These are phyloP conservation scores for Tachysurus vachellii DNA, from an alignment of 2,113 vertebrate species.

Conservation along the genomic window DNA sequence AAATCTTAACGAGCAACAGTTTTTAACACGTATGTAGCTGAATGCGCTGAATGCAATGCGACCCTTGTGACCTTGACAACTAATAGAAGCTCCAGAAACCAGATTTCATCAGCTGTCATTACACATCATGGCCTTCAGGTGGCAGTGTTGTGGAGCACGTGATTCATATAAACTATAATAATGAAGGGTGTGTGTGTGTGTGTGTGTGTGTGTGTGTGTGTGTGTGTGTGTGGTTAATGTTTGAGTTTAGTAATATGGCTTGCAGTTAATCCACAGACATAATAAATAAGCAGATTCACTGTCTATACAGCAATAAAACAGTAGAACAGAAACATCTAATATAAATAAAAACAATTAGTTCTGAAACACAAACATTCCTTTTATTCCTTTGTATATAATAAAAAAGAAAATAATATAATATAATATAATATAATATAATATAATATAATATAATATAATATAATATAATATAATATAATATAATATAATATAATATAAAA, in stretches of 20 bases:
- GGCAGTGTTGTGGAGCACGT: conserved; percentile 28
- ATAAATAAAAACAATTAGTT: no score
- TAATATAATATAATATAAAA: no score
- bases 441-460: no score
- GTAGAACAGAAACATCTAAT: no score
- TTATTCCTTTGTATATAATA: not conserved
- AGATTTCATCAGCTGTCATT: conserved; percentile 23
- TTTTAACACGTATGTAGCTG: not conserved
- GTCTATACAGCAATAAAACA: no score
- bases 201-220: not conserved
- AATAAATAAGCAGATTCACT: no score
- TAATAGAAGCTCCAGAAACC: not conserved
- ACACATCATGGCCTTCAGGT: conserved; percentile 32
- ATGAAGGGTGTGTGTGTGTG: not conserved
- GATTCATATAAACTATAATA: not conserved
- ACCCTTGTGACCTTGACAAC: not conserved
- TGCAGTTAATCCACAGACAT: no score
- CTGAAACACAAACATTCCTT: no score
- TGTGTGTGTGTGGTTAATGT: not conserved
- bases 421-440: no score
- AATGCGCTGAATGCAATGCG: not conserved
- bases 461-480: no score
- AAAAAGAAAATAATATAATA: not conserved
- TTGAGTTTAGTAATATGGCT: not conserved
- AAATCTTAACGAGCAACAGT: not conserved